Percentiles rank a stretch among this genome's conserved stretches.
phyloP scores from a whole-genome alignment of 2,797 vertebrate genomes.

The Acanthurus lineatus region DNA sequence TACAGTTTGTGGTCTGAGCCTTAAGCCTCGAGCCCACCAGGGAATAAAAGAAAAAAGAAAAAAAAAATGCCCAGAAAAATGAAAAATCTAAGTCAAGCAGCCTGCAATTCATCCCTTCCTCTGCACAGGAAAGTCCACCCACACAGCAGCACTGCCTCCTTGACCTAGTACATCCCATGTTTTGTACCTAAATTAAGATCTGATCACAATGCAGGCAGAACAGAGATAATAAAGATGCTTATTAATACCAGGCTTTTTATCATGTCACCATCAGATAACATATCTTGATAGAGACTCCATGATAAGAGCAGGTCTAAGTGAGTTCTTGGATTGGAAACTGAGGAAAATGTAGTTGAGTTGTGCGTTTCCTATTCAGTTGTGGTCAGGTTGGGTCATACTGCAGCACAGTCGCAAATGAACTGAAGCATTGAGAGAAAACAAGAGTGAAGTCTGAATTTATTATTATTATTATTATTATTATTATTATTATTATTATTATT shows the following conservation, averaged over 20 bases:
- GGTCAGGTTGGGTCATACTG: slow-evolving; percentile 35
- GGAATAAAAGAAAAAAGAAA: not conserved
- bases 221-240: not conserved
- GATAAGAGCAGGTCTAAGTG: not conserved
- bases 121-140: not conserved
- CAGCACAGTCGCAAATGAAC: slow-evolving; percentile 33
- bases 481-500: slow-evolving; percentile 22
- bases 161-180: not conserved
- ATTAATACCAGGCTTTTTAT: slow-evolving; percentile 19
- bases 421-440: slow-evolving; percentile 36
- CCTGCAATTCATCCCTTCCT: not conserved
- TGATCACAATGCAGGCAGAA: not conserved
- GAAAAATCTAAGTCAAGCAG: no score
- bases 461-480: slow-evolving; percentile 3
- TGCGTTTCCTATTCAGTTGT: slow-evolving; percentile 26
- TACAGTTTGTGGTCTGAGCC: not conserved
- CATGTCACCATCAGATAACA: slow-evolving; percentile 16
- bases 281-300: not conserved
- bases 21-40: not conserved
- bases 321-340: not conserved
- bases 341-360: slow-evolving; percentile 1
- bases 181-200: slow-evolving; percentile 7
- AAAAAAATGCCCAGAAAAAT: not conserved
- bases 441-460: slow-evolving; percentile 42
- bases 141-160: not conserved